Base-by-base conservation (phyloP, 1,140 invertebrate species). In the Drosophila erecta region DNA sequence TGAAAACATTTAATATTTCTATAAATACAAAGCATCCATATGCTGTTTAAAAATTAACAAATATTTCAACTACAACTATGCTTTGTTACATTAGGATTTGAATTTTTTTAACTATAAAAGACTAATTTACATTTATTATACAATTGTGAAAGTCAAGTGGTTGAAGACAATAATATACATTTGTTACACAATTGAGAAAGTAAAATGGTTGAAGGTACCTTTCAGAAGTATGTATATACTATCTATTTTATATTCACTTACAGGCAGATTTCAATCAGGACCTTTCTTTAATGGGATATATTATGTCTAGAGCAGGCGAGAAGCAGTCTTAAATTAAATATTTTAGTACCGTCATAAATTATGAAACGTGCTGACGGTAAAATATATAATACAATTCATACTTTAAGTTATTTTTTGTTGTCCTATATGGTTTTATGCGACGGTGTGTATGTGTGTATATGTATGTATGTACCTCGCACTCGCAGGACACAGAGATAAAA, bases 391-490 rank as follows among this genome's bases (percentile, higher is more conserved):
- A 33, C 47, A 15, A 61, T 27, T 62, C 27, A 15, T 33, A 59
- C n/a, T 62, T 59, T 11, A 59, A 62, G 41, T 27, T 59, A 33
- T 43, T 40, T 40, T 54, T 54, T 38, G 35, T 14, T 15, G 37
- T 5, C 14, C 38, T 20, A 14, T 14, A 30, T 20, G n/a, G 27
- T 30, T 30, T n/a, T 56, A 57, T 11, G 27, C 57, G 12, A 69
- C 22, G 55, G 46, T 14, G 17, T 57, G 8, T 43, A 35, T 38
- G 56, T 62, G 24, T 17, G 17, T 17, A 17, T 17, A 47, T 41
- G 62, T 69, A 43, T 81, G 61, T 75, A 73, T 76, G 46, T 64
- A 71, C 43, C 65, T 69, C 49, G 15, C 57, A 55, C 38, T 61
- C 69, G 57, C 53, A 60, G 58, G 66, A 70, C 30, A 50, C 53